Conservation (phyloP, 2,888 invertebrate genomes). For the Drosophila neutralis region DNA sequence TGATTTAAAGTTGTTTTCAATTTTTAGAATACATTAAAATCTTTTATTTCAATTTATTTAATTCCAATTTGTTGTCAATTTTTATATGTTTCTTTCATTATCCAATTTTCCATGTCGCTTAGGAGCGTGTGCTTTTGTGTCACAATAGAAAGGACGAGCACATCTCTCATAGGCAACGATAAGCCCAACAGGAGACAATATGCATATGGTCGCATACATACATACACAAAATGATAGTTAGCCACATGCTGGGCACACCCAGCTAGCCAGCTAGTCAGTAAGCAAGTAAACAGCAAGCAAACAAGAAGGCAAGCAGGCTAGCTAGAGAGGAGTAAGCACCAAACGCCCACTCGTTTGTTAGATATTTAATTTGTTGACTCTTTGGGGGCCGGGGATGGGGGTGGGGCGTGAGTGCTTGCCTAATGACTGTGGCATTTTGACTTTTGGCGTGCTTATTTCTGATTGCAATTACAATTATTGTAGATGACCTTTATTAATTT, state of each 20-base stretch:
- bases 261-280: constrained; percentile 16
- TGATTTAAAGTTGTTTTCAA: no score
- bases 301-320: neutral
- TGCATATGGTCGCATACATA: constrained; percentile 51
- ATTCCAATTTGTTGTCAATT: no score
- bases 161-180: neutral
- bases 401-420: constrained; percentile 28
- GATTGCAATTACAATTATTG: constrained; percentile 67
- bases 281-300: constrained; percentile 3
- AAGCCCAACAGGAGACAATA: constrained; percentile 52
- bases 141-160: neutral
- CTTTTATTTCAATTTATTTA: no score
- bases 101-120: neutral
- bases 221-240: constrained; percentile 20
- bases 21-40: no score
- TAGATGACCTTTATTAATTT: constrained; percentile 38
- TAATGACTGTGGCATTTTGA: constrained; percentile 69
- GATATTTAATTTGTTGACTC: constrained; percentile 65
- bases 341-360: constrained; percentile 42
- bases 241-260: constrained; percentile 74
- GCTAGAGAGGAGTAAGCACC: constrained; percentile 33
- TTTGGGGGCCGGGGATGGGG: constrained; percentile 26
- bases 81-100: no score
- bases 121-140: neutral
- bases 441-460: constrained; percentile 54